Evolutionary conservation across 2,113 vertebrate species (phyloP).

Genomic region (Beaufortia kweichowensis): DNA sequence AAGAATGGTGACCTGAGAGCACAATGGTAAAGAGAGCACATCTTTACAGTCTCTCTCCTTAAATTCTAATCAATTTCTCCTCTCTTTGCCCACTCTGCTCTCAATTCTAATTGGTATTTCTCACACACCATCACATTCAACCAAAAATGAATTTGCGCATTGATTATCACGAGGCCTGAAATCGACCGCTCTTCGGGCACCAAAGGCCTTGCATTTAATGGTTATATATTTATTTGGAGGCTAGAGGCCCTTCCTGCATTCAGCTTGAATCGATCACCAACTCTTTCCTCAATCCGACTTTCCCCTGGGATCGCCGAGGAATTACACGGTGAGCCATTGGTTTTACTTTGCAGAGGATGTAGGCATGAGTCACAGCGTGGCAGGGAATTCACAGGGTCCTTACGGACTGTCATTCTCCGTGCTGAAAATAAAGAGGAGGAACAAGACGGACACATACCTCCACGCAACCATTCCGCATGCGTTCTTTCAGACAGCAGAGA

Average conservation of each 20-base stretch:
- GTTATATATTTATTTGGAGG: conserved; percentile 39
- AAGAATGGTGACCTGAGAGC: conserved; percentile 10
- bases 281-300: conserved; percentile 50
- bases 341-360: conserved; percentile 55
- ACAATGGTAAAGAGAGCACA: neutral
- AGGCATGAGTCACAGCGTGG: conserved; percentile 55
- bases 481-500: conserved; percentile 25
- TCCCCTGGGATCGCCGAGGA: conserved; percentile 39
- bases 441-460: conserved; percentile 13
- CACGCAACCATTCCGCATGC: neutral
- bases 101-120: conserved; percentile 62
- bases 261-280: conserved; percentile 65
- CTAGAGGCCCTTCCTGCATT: conserved; percentile 53
- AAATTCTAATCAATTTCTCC: conserved; percentile 15
- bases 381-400: conserved; percentile 30
- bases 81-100: conserved; percentile 7
- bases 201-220: conserved; percentile 4
- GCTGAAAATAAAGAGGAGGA: conserved; percentile 33
- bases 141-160: conserved; percentile 74
- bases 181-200: conserved; percentile 38
- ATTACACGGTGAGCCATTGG: conserved; percentile 65
- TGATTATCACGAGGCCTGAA: conserved; percentile 60
- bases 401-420: conserved; percentile 23
- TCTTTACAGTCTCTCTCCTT: neutral
- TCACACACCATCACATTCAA: conserved; percentile 67